Evolutionary conservation across 2,797 vertebrate genomes (phyloP).

Genomic region (Hafferia zeledoni): DNA sequence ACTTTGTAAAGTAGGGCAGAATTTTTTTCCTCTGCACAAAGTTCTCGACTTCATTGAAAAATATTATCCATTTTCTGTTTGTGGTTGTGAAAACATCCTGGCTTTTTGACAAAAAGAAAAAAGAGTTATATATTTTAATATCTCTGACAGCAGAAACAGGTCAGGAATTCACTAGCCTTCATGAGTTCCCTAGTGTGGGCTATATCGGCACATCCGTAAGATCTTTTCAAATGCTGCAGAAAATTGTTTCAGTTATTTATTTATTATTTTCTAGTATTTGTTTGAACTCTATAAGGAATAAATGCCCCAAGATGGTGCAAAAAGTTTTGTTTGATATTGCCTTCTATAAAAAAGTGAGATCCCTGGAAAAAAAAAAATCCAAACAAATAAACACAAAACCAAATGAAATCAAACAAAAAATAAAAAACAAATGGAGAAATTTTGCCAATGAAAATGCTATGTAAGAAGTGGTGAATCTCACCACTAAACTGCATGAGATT

Average conservation of each 20-base stretch:
- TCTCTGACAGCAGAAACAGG: neutral
- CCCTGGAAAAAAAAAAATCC: rapidly evolving
- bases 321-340: neutral
- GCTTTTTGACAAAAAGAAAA: neutral
- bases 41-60: neutral
- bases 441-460: neutral
- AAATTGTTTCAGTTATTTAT: neutral
- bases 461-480: neutral
- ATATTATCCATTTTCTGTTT: neutral
- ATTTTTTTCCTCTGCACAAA: neutral
- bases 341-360: neutral
- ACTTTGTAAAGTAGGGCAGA: neutral
- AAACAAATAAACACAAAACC: neutral
- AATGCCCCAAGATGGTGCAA: neutral
- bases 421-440: neutral
- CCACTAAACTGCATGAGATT: neutral
- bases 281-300: neutral
- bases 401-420: rapidly evolving
- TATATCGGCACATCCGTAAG: neutral
- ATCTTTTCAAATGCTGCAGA: neutral
- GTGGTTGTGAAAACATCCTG: neutral
- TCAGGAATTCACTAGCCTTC: neutral
- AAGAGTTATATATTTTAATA: neutral
- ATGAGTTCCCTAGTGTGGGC: rapidly evolving
- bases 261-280: neutral